A percentile compares a stretch with the other conserved stretches of the same genome.
Conservation (phyloP, 2,888 invertebrate genomes). For the Mactromeris polynyma region DNA sequence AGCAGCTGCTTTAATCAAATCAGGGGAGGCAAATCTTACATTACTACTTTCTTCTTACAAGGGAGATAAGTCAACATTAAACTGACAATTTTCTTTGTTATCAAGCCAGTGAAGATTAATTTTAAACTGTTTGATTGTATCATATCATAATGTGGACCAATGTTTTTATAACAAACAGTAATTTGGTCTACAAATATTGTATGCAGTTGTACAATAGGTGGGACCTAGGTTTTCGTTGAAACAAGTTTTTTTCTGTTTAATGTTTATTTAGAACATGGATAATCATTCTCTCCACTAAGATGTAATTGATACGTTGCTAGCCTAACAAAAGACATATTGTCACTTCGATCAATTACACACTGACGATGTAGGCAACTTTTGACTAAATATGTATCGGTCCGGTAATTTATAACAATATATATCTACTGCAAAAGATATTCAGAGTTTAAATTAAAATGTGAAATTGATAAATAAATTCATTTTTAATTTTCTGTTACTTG, state of each 20-base stretch:
- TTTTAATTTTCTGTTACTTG: neutral
- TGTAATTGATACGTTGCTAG: constrained; percentile 50
- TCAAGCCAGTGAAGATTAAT: neutral
- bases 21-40: constrained; percentile 30
- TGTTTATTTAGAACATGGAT: constrained; percentile 26
- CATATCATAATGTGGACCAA: constrained; percentile 33
- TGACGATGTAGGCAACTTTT: constrained; percentile 39
- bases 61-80: constrained; percentile 21
- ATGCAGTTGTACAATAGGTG: constrained; percentile 30
- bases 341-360: constrained; percentile 36
- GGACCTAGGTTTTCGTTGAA: constrained; percentile 30
- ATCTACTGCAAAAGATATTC: neutral
- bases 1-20: constrained; percentile 19
- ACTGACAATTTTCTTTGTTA: constrained; percentile 13
- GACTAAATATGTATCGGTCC: constrained; percentile 44
- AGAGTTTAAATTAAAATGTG: constrained; percentile 3
- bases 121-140: constrained; percentile 42
- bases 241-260: constrained; percentile 28
- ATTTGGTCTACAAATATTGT: constrained; percentile 40
- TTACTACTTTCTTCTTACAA: neutral
- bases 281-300: constrained; percentile 25
- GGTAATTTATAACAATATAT: constrained; percentile 43
- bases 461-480: constrained; percentile 7
- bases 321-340: constrained; percentile 44
- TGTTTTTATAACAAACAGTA: constrained; percentile 45